Evolutionary conservation across 1,140 invertebrate genomes (phyloP), one percentile per base, ranked within the genome.

Genomic region (Drosophila malerkotliana): DNA sequence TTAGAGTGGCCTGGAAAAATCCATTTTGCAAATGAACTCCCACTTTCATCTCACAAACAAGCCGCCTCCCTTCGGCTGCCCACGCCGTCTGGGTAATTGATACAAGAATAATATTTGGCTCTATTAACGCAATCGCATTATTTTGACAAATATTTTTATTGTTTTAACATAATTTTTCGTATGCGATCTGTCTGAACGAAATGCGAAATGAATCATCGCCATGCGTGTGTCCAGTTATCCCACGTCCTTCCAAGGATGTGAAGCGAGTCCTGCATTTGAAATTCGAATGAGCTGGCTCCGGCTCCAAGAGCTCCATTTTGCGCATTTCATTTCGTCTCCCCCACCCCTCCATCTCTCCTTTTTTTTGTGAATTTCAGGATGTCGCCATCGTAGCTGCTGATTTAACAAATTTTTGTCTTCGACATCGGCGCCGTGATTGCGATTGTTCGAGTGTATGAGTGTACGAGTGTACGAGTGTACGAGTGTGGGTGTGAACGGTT

Each of bases 81-180:
- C 34, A 8, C 15, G 24, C 21, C 15, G 44, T 48, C 71, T 71
- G 72, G 76, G 85, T 88, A 88, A 88, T 88, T 88, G 83, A 88
- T 88, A 79, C 83, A 88, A 88, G 37, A 88, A 88, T 89, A 88
- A 88, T 88, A 88, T 88, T 88, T 88, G 84, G 72, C 84, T 88
- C 83, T 88, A 88, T 88, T 88, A 89, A 75, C 84, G 84, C 83
- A 88, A 88, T 88, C 83, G 83, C 83, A 88, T 88, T 88, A 88
- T 89, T 89, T 88, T 88, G 83, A 88, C 84, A 88, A 88, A 88
- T 88, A 88, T 88, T 88, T 88, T 64, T 88, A 88, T 88, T 88
- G 83, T 83, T 73, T 88, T 88, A 88, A 88, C 83, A 88, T 88
- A 88, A 88, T 88, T 88, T 89, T 83, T 89, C 75, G 79, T 54